These are phyloP conservation scores for Drosophila trichaetosa DNA, from an alignment of 2,888 invertebrate genomes.

Conservation along the genomic window DNA sequence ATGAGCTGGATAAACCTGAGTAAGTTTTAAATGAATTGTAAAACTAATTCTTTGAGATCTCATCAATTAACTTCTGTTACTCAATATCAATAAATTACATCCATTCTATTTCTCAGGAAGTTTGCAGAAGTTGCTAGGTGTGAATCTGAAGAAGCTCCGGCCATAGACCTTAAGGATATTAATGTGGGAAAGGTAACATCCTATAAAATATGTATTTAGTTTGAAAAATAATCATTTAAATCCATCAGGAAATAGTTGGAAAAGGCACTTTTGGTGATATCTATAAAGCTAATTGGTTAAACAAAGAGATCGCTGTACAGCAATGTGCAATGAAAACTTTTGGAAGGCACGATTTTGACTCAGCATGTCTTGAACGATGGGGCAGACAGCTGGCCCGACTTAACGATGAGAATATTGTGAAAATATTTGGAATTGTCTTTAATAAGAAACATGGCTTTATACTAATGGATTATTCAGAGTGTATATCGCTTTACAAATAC, in stretches of 20 bases:
- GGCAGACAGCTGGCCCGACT: background rate
- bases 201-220: background rate
- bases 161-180: background rate
- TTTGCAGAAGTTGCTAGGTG: background rate
- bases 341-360: background rate
- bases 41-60: background rate
- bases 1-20: background rate
- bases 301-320: slow-evolving; percentile 6
- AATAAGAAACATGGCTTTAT: background rate
- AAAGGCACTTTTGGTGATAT: background rate
- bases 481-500: slow-evolving; percentile 3
- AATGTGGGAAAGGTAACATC: background rate
- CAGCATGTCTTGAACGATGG: slow-evolving; percentile 1
- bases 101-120: background rate
- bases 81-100: background rate
- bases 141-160: background rate
- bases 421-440: slow-evolving; percentile 4
- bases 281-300: background rate
- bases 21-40: background rate
- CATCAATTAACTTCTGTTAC: background rate
- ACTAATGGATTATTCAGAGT: slow-evolving; percentile 7
- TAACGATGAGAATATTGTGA: slow-evolving; percentile 11
- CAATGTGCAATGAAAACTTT: background rate
- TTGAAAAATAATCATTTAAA: background rate
- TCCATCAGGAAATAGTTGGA: background rate